Percentiles rank a stretch among this genome's conserved stretches.
Conservation (phyloP, 2,113 vertebrate genomes). For the Apodemus speciosus region DNA sequence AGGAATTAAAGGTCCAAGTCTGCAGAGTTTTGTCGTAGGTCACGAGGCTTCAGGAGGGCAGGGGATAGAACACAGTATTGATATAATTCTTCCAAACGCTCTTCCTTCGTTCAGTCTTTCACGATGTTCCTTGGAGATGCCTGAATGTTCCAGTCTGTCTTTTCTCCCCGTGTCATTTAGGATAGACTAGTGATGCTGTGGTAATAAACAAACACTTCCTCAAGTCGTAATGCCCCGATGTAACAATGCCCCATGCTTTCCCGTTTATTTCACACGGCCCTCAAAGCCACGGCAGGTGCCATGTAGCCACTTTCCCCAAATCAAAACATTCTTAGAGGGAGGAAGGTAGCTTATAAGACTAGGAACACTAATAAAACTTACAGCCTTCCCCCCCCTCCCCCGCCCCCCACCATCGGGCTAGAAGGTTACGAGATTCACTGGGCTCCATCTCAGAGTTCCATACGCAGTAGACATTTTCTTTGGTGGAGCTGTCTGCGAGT, state of each 20-base stretch:
- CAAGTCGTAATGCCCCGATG: background rate
- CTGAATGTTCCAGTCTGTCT: background rate
- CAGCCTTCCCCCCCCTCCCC: too few relatives aligned
- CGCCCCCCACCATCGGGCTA: background rate
- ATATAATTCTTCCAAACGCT: background rate
- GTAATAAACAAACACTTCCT: slow-evolving; percentile 27
- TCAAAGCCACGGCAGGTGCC: background rate
- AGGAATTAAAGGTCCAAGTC: background rate
- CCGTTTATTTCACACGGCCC: fast-evolving
- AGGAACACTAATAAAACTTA: background rate
- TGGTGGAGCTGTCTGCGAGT: too few relatives aligned
- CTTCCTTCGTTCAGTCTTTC: background rate
- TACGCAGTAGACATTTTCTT: background rate
- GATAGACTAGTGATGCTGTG: background rate
- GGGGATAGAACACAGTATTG: background rate
- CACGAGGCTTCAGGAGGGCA: background rate
- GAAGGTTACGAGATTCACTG: background rate
- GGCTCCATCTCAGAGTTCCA: background rate
- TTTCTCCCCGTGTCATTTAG: background rate
- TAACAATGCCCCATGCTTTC: background rate
- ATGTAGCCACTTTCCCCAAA: background rate
- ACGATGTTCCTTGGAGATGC: background rate
- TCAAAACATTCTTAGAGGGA: background rate
- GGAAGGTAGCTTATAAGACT: background rate
- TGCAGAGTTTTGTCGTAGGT: background rate